Evolutionary conservation across 1,140 invertebrate genomes (phyloP), one percentile per base, ranked within the genome.

Genomic region (Camponotus floridanus): DNA sequence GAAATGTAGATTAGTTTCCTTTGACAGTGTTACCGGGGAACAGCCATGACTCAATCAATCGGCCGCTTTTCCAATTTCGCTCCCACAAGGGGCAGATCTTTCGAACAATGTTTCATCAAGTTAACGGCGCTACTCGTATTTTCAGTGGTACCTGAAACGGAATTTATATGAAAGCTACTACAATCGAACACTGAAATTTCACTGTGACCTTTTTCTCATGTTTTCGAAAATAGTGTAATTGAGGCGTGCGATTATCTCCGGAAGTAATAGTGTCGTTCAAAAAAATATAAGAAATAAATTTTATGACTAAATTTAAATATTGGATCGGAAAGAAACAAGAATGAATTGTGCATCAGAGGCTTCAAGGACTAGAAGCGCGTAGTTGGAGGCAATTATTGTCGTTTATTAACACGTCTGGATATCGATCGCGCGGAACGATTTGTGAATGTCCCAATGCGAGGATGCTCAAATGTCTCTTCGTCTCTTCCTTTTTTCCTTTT

Each of bases 1-100:
- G 42, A 80, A 59, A 68, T 88, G 83, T 15, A 88, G 85, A 86
- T 89, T 86, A 62, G 76, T 45, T 65, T 70, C 51, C 55, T 87
- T 48, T 61, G 61, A 68, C 59, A 26, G 67, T 61, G 36, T 42
- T 57, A 61, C 61, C 33, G 26, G 36, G 48, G 11, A 68, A 51
- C 36, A 71, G 26, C 45, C 59, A 33, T 33, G 51, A 18, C 31
- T 85, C 70, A 42, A 87, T 86, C 59, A 74, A 86, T 88, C 81
- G 61, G 36, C 11, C 9, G 71, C 21, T 62, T 80, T 74, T 68
- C 36, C 67, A 61, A 21, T 57, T 65, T 74, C 36, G 21, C 71
- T 68, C 4, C 21, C 48, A 51, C 81, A 55, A 36, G 39, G 11
- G 55, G 4, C 13, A 15, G 65, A 70, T 80, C 67, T 48, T 31